Evolutionary conservation across 2,888 invertebrate genomes (phyloP).

Genomic region (Pachliopta kotzebuea): DNA sequence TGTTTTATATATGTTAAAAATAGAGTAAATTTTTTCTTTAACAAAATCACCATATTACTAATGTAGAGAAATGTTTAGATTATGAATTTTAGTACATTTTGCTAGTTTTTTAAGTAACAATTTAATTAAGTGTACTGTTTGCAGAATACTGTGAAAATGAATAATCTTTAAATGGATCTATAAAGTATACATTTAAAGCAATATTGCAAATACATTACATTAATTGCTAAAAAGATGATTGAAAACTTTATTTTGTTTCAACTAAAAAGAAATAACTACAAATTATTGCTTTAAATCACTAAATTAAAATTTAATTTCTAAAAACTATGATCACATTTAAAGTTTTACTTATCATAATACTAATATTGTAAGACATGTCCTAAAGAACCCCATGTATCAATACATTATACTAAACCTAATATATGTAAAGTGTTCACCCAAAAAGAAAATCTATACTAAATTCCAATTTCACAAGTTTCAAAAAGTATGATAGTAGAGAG

Average conservation of each 20-base stretch:
- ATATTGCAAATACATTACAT: neutral
- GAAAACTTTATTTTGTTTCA: neutral
- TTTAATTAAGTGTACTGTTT: neutral
- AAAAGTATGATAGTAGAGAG: slow-evolving; percentile 13
- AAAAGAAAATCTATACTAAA: slow-evolving; percentile 2
- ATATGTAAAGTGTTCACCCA: neutral
- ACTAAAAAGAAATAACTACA: neutral
- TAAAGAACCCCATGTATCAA: neutral
- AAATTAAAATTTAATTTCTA: neutral
- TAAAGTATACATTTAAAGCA: neutral
- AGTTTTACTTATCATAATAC: neutral
- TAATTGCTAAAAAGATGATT: neutral
- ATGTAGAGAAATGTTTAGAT: neutral
- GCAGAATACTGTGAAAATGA: neutral
- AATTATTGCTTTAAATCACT: neutral
- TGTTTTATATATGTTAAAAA: neutral
- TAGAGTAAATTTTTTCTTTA: neutral
- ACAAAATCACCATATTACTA: neutral
- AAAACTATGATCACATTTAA: neutral
- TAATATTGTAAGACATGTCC: neutral
- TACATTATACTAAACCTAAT: neutral
- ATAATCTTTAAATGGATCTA: neutral
- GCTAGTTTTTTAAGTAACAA: neutral
- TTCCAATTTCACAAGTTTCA: slow-evolving; percentile 21
- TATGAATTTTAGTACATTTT: neutral